These are phyloP conservation scores for Lasioglossum oenotherae DNA, from an alignment of 2,888 invertebrate genomes.

Conservation along the genomic window DNA sequence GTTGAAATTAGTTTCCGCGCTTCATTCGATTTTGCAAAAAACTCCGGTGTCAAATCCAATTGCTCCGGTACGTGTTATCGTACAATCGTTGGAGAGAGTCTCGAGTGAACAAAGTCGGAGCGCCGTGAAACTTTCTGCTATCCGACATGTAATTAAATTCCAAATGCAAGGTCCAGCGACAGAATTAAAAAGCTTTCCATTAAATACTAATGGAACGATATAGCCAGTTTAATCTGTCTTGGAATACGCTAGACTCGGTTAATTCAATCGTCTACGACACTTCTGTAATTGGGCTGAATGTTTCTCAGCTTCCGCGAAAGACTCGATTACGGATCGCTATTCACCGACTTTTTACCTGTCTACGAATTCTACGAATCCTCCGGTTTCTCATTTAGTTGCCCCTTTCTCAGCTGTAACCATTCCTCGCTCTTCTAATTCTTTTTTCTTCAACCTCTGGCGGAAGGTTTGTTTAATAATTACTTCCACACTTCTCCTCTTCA, in stretches of 20 bases:
- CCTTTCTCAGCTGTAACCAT: not conserved
- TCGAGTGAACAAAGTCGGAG: not conserved
- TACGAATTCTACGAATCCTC: slow-evolving; percentile 14
- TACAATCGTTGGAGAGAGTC: not conserved
- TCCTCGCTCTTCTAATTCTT: not conserved
- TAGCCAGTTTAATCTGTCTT: slow-evolving; percentile 2
- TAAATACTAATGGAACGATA: not conserved
- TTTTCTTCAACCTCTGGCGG: not conserved
- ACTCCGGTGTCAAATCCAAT: not conserved
- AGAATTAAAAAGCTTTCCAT: not conserved
- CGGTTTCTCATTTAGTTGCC: not conserved
- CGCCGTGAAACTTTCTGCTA: not conserved
- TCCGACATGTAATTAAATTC: slow-evolving; percentile 17
- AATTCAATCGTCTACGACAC: slow-evolving; percentile 17
- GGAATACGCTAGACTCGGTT: not conserved
- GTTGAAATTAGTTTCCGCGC: not conserved
- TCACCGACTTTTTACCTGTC: slow-evolving; percentile 23
- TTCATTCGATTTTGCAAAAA: not conserved
- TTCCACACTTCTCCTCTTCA: not conserved
- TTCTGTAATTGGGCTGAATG: not conserved
- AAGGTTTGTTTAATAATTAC: not conserved
- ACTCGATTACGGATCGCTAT: not conserved
- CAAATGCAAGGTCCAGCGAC: not conserved
- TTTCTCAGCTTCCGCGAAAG: not conserved
- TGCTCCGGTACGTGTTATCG: not conserved